These are phyloP conservation scores for Drosophila quinaria DNA, from an alignment of 2,888 invertebrate species.

Conservation along the genomic window DNA sequence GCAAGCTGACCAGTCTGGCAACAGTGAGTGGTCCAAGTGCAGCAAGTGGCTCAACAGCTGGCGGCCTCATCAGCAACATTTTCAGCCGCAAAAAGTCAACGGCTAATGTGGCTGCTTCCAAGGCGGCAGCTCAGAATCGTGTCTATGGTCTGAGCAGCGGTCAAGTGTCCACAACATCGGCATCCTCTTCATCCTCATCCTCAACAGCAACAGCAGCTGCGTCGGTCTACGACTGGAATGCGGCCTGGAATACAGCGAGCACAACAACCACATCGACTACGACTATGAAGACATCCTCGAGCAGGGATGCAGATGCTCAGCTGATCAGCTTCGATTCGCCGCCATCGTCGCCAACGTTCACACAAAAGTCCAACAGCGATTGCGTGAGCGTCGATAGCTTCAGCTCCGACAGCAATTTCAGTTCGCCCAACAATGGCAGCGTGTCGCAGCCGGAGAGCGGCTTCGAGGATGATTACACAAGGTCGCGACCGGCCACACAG, in stretches of 20 bases:
- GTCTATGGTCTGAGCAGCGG: slow-evolving; percentile 82
- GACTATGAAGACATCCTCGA: slow-evolving; percentile 27
- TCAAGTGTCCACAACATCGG: slow-evolving; percentile 27
- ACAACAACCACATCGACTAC: slow-evolving; percentile 33
- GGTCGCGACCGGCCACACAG: slow-evolving; percentile 86
- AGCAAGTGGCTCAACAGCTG: slow-evolving; percentile 29
- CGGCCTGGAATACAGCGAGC: slow-evolving; percentile 74
- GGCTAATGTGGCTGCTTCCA: slow-evolving; percentile 59
- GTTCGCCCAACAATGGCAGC: slow-evolving; percentile 87
- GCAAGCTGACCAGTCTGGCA: slow-evolving; percentile 58
- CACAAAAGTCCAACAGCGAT: slow-evolving; percentile 91
- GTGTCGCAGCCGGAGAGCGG: slow-evolving; percentile 92
- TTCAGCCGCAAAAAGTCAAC: slow-evolving; percentile 83
- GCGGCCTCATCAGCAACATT: slow-evolving; percentile 81
- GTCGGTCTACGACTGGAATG: slow-evolving; percentile 72
- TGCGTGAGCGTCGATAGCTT: slow-evolving; percentile 91
- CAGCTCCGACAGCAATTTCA: slow-evolving; percentile 90
- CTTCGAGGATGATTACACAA: slow-evolving; percentile 92
- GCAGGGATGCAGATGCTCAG: slow-evolving; percentile 82
- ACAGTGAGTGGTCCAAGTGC: slow-evolving; percentile 13
- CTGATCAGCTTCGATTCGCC: slow-evolving; percentile 91
- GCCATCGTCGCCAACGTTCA: slow-evolving; percentile 91
- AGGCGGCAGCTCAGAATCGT: slow-evolving; percentile 70
- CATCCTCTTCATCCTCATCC: slow-evolving; percentile 6
- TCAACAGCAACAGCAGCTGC: slow-evolving; percentile 10